Evolutionary conservation across 2,113 vertebrate species (phyloP).

Genomic region (Salvelinus namaycush): DNA sequence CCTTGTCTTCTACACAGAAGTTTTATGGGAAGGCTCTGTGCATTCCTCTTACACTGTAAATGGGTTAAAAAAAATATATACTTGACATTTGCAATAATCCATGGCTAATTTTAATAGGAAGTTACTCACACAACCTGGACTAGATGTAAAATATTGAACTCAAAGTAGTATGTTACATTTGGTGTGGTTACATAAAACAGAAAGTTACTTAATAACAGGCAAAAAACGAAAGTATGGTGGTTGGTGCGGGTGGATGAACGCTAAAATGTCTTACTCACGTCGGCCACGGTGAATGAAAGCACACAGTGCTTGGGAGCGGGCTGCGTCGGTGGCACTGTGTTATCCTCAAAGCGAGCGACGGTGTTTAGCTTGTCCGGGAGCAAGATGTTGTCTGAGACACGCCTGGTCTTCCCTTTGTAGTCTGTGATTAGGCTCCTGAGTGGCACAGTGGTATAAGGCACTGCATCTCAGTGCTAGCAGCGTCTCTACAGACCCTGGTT

Average conservation of each 20-base stretch:
- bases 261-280: constrained; percentile 5
- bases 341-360: no score
- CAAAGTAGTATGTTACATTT: background rate
- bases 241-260: constrained; percentile 36
- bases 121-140: constrained; percentile 43
- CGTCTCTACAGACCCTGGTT: no score
- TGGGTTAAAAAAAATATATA: background rate
- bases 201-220: constrained; percentile 24
- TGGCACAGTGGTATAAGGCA: no score
- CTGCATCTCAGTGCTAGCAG: no score
- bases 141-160: constrained; percentile 20
- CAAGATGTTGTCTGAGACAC: no score
- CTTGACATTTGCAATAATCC: background rate
- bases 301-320: no score
- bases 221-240: constrained; percentile 1
- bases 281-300: no score
- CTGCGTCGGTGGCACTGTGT: no score
- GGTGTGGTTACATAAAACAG: background rate
- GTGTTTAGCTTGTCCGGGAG: no score
- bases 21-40: background rate
- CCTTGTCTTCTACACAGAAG: background rate
- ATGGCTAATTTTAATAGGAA: background rate
- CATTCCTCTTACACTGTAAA: constrained; percentile 29
- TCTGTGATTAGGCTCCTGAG: no score
- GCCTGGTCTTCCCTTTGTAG: no score